phyloP scores from a whole-genome alignment of 2,113 vertebrate genomes.

The Salvelinus namaycush region DNA sequence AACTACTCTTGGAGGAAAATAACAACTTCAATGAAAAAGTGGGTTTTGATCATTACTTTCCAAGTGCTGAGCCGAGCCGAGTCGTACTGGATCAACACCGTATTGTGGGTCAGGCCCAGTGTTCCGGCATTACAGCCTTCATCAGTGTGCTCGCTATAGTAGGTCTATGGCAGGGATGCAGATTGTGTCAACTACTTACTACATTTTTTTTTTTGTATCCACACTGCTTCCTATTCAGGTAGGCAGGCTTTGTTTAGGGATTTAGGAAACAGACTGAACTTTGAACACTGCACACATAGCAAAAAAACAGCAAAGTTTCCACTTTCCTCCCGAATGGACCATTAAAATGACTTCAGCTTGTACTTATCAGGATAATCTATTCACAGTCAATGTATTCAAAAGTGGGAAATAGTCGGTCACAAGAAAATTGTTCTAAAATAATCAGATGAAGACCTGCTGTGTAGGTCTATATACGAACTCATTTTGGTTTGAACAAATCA shows the following conservation, averaged over 20 bases:
- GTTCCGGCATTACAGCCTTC: background rate
- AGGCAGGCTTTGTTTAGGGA: conserved; percentile 39
- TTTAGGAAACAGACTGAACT: conserved; percentile 35
- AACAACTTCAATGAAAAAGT: too few species aligned
- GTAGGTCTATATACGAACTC: background rate
- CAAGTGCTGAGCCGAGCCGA: too few species aligned
- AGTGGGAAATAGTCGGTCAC: background rate
- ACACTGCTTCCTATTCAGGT: conserved; percentile 28
- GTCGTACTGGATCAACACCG: too few species aligned
- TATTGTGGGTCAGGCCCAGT: background rate
- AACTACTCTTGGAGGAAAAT: too few species aligned
- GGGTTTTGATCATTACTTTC: too few species aligned
- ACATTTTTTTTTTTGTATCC: conserved; percentile 34
- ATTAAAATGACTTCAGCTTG: background rate
- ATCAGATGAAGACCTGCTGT: background rate
- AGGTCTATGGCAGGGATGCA: background rate
- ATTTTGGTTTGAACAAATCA: too few species aligned
- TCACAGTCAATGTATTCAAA: background rate
- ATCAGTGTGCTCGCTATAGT: background rate
- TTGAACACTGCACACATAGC: conserved; percentile 35
- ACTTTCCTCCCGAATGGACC: conserved; percentile 11
- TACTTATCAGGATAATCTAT: background rate
- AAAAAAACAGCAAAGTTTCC: conserved; percentile 22
- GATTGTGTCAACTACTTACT: conserved; percentile 11
- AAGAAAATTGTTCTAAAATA: background rate